Evolutionary conservation across 2,113 vertebrate genomes (phyloP), one percentile per base, ranked within the genome.

Genomic region (Petrocephalus zakoni): DNA sequence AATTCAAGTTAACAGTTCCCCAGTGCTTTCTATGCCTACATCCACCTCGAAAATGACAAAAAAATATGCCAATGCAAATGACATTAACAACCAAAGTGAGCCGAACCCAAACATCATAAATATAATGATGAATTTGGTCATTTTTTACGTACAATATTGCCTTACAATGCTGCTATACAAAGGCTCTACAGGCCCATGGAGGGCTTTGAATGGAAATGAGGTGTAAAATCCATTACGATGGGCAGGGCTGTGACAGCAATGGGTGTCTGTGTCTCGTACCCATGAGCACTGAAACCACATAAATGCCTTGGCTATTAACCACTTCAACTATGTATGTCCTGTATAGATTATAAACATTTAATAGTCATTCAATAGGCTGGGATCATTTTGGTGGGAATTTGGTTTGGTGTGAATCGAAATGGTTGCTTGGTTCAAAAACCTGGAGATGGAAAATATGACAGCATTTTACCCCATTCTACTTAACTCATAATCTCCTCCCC

Each of bases 201-300:
- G 22, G 82, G 49, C 42, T 49, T 85, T 85, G 82, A 85, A 52
- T 85, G 82, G 22, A 85, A 49, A 85, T 85, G 82, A 85, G n/a
- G 82, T 52, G 49, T 85, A 49, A 85, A 85, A 29, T 85, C 82
- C 82, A 85, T 85, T 85, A 49, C 49, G 46, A 25, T 25, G 82
- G 82, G 22, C 81, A 11, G 81, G 81, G 81, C 42, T 22, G 46
- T 51, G 22, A 85, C 82, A 51, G 82, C 82, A 85, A 17, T 85
- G 82, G 17, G 42, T 84, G 81, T 84, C 21, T 84, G 81, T 84
- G 81, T 84, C 72, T 29, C 72, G 37, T 42, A 78, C 81, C 81
- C 81, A 83, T 49, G 46, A 83, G 22, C 46, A 49, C 46, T 83
- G 81, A 47, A 83, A 83, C 37, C 46, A 49, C 42, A 78, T 78